Evolutionary conservation across 2,797 vertebrate species (phyloP), one percentile per base, ranked within the genome.

Genomic region (Mormyrops attenuatus): DNA sequence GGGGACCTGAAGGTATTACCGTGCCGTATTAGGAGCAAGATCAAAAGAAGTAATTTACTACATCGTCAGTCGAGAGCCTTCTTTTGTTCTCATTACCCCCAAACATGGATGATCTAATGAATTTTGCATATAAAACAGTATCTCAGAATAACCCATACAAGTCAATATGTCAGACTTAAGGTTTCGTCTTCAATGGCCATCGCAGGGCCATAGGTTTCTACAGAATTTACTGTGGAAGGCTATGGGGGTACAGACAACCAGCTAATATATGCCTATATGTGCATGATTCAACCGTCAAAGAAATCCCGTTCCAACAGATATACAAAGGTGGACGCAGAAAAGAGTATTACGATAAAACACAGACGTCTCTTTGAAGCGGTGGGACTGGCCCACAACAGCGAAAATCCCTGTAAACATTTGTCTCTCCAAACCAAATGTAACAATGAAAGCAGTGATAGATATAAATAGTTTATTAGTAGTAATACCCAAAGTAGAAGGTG

Each of bases 401-500:
- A 34, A 63, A 50, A 50, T 47, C 47, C 44, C 26, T 3, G 7
- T 30, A 41, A 44, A 17, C 55, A 5, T 66, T 5, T 13, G 57
- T 20, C 44, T 87, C 30, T 7, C 9, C 41, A 88, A 88, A 69
- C 38, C 20, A 88, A 63, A 44, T 41, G 86, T 20, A 60, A 44
- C 26, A 60, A 63, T 34, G 1, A 17, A 47, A 41, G 15, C 66
- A 73, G 66, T 38, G 66, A 44, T 17, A 73, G 47, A 89, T 89
- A 89, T 89, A 89, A 89, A 89, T 89, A 89, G 85, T 89, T 89
- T 89, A 89, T 89, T 89, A 89, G 85, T 77, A 89, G 85, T 55
- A 89, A 55, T 84, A 86, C 50, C 85, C 38, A 49, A 50, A 50
- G 38, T 86, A 87, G 47, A 44, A 60, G 85, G 17, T 17, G 50